Base-by-base conservation (phyloP, 1,140 invertebrate genomes). In the Homalodisca vitripennis region DNA sequence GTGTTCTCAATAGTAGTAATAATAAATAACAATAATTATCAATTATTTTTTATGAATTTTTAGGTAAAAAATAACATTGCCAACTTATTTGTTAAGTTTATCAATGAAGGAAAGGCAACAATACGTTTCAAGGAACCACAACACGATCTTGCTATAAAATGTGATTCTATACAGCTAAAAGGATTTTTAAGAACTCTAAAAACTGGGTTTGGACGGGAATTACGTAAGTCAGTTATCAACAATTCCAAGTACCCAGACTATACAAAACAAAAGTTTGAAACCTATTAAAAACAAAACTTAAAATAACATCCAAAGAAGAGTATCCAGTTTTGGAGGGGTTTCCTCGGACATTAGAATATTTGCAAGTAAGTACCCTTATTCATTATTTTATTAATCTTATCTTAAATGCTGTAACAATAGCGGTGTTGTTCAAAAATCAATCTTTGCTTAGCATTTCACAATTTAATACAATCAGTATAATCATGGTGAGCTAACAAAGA, bases 101-200 rank as follows among this genome's bases (percentile, higher is more conserved):
- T 90, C 14, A 81, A 85, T 48, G 86, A 91, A 77, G 90, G 90
- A 66, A 92, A 92, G 81, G 82, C 84, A 27, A 91, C 90, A 10
- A 86, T 92, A 68, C 82, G 89, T 63, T 85, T 92, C 62, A 85
- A 83, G 73, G 80, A 85, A 70, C 91, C 91, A 20, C 81, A 84
- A 31, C 84, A 89, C 71, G 88, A 92, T 79, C 75, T 92, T 55
- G 85, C 84, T 62, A 87, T 92, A 48, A 84, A 89, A 72, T 62
- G 26, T 67, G 87, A 90, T 78, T 74, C 80, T 22, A 82, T 88
- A 63, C 86, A 87, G 71, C 76, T 91, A 17, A 91, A 90, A 79
- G 83, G 83, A 71, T 92, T 91, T 76, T 79, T 91, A 68, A 84
- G 83, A 73, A 77, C 86, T 6, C 76, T 92, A 10, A 86, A n/a